Base-by-base conservation (phyloP, 2,113 vertebrate species). In the Forbesichthys papilliferus region DNA sequence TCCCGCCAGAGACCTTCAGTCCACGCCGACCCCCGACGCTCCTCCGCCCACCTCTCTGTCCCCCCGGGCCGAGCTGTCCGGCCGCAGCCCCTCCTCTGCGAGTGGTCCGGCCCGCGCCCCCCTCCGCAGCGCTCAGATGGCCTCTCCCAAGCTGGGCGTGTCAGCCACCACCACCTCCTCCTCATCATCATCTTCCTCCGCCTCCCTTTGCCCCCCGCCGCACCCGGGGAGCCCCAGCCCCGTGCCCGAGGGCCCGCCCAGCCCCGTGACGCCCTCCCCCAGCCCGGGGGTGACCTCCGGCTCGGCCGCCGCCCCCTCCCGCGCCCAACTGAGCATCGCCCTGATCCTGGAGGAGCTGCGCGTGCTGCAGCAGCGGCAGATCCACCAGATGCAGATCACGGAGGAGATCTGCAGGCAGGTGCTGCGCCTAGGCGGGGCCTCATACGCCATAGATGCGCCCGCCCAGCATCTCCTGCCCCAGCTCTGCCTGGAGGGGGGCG, bases 351-450 rank as follows among this genome's bases (percentile, higher is more conserved):
- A 97, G 69, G 96, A 97, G 77, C 93, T 96, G 3, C 87, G 95
- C 1, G 94, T 97, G 52, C 82, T 97, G 48, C 96, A 96, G 83
- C 96, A 97, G 86, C 89, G 96, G 52, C 96, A 97, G 85, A 95
- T 96, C 74, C 94, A 96, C 74, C 96, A 97, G 83, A 96, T 97
- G 96, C 95, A 96, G 80, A 96, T 97, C 91, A 96, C 95, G 0
- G 95, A 97, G 74, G 95, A 96, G 85, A 97, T 97, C 70, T 97
- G 96, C 77, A 91, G 94, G 53, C 96, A 97, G 84, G 95, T 97
- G 34, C 84, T 97, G 36, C 91, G 95, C 49, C 88, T 97, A 1
- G 95, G 95, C n/a, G 91, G 86, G 48, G 80, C 90, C 0, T 80
- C 93, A 20, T 92, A 84, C 86, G 88, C 81, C 61, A 86, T 71